Evolutionary conservation across 2,888 invertebrate species (phyloP).

Genomic region (Phytoseiulus persimilis): DNA sequence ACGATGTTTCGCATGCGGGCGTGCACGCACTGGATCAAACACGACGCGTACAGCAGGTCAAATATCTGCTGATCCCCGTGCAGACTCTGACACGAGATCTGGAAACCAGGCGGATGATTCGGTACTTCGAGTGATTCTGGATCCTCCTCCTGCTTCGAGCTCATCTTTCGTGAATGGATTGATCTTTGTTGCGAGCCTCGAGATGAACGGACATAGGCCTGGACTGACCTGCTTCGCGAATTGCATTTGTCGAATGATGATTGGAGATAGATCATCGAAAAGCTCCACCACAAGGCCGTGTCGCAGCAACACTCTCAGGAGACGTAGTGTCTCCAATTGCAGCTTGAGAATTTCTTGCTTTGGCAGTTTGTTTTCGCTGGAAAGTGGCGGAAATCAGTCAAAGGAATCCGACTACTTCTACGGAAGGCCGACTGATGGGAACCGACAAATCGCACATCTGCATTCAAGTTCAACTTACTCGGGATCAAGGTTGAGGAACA

Average conservation of each 20-base stretch:
- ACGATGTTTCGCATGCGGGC: constrained; percentile 11
- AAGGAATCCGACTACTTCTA: background rate
- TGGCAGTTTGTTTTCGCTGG: constrained; percentile 15
- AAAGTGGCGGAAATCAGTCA: background rate
- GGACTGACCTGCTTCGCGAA: constrained; percentile 10
- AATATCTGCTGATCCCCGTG: constrained; percentile 13
- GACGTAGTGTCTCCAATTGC: constrained; percentile 9
- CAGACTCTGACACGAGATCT: background rate
- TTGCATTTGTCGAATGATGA: constrained; percentile 13
- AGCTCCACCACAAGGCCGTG: background rate
- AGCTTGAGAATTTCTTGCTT: background rate
- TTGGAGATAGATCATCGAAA: constrained; percentile 18
- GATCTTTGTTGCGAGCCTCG: too few relatives aligned
- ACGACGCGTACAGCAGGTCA: constrained; percentile 5
- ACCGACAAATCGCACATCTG: too few relatives aligned
- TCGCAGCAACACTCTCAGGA: background rate
- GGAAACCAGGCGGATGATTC: too few relatives aligned
- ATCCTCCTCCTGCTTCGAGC: too few relatives aligned
- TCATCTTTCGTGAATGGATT: too few relatives aligned
- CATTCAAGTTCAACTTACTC: background rate
- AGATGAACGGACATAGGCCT: too few relatives aligned
- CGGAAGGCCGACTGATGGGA: too few relatives aligned
- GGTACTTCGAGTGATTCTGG: too few relatives aligned
- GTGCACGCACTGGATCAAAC: constrained; percentile 12
- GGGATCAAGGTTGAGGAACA: background rate